Evolutionary conservation across 2,888 invertebrate genomes (phyloP).

Genomic region (Nemoura dubitans): DNA sequence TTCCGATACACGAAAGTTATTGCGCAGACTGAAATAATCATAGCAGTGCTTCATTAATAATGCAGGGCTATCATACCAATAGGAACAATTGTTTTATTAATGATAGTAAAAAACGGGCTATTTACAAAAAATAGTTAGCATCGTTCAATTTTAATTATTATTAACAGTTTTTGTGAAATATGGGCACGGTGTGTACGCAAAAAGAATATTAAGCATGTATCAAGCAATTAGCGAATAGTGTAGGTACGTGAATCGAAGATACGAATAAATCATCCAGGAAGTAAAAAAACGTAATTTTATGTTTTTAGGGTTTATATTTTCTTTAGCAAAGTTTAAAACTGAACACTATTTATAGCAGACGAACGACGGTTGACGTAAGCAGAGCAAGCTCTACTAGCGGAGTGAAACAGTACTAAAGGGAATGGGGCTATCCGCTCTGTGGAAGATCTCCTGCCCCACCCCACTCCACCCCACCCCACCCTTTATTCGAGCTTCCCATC

Average conservation of each 20-base stretch:
- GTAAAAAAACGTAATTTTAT: constrained; percentile 12
- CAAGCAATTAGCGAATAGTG: neutral
- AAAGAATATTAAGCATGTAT: neutral
- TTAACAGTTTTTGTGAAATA: neutral
- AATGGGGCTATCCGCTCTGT: neutral
- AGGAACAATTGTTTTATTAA: too few species aligned
- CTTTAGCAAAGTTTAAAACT: constrained; percentile 7
- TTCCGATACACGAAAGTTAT: neutral
- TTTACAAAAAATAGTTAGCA: neutral
- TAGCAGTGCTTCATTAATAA: neutral
- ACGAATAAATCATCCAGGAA: neutral
- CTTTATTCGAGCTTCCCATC: neutral
- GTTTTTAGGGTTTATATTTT: constrained; percentile 4
- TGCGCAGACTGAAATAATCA: neutral
- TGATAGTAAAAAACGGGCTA: too few species aligned
- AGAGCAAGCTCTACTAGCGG: neutral
- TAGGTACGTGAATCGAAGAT: neutral
- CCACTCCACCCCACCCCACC: neutral
- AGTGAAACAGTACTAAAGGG: neutral
- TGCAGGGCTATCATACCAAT: neutral
- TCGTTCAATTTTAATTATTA: neutral
- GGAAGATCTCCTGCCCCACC: neutral
- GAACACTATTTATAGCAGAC: neutral
- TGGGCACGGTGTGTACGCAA: neutral
- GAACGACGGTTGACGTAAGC: neutral